Base-by-base conservation (phyloP, 2,797 vertebrate genomes). In the Ctenosaura bakeri region DNA sequence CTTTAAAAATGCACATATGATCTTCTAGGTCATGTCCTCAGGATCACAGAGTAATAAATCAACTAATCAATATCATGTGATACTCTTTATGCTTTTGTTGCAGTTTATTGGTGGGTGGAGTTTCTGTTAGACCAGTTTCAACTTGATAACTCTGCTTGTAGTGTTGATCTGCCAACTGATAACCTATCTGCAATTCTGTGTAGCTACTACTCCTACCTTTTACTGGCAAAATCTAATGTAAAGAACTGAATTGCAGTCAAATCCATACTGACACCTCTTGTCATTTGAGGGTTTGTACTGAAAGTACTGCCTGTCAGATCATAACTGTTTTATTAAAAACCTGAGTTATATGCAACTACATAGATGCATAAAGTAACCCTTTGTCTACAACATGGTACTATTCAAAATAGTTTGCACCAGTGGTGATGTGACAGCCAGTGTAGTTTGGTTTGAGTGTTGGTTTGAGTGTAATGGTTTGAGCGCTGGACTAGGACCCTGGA, bases 111-210 rank as follows among this genome's bases (percentile, higher is more conserved):
- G 90, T 92, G 89, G 83, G 84, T 1, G 0, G 93, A 95, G 95
- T 96, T 95, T 96, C 94, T 96, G 95, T 94, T 94, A 83, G 95
- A 93, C 94, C 92, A 96, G 95, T 96, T 91, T 94, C 89, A 95
- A 89, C 94, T 95, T 90, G 91, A 94, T 96, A 90, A 89, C 52
- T 83, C 82, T 93, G 88, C 3, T 62, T 92, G 89, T 32, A 69
- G 91, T 91, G 90, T 90, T 89, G 88, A 95, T 95, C 92, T 93
- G 88, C 80, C 90, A 46, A 35, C 82, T 91, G 89, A 85, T 90
- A 92, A 93, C 89, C 76, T 73, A 90, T 46, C 29, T 64, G 35
- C 29, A 35, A 83, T 71, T 20, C 91, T 59, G 91, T 8, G 24
- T 26, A 22, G 5, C 5, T 84, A 29, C 0, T 59, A 66, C 90